Evolutionary conservation across 2,888 invertebrate species (phyloP), one percentile per base, ranked within the genome.

Genomic region (Callyntrura sp.): DNA sequence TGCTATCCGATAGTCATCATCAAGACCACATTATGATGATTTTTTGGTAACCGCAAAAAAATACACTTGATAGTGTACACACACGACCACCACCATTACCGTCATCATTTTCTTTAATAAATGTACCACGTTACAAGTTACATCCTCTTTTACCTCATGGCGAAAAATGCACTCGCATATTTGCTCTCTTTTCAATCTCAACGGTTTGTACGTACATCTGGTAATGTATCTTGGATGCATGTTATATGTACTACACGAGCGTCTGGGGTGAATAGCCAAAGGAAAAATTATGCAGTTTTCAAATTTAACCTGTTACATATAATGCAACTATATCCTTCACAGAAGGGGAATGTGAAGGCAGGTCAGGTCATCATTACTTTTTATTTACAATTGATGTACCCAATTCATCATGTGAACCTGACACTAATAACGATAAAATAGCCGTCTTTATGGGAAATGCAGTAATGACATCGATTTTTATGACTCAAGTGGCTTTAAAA

Each of bases 391-490:
- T 25, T 55, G 14, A 73, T 73, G 78, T 1, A 78, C 60, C 65
- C 79, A 78, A 89, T 89, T 79, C 17, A 89, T 89, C 89, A 89
- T 79, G 25, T 48, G 3, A 14, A 48, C 25, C 17, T 28, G 28
- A 70, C 55, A 65, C 73, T 65, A 83, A 68, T 65, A 48, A 51
- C n/a, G 62, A 25, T 43, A 48, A 48, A 83, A 83, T 65, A 45
- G 11, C 45, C n/a, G 6, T 23, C 25, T 82, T 60, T 82, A 82
- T 35, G 28, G 20, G 23, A n/a, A 43, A 23, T 81, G 23, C 25
- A 12, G 51, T 88, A 82, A 82, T 88, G 83, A 76, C 78, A 85
- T 82, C 76, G 82, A 82, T 86, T 90, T 79, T 85, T 81, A 85
- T 70, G 55, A 90, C 79, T 81, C 81, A 48, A 90, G 85, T 85